Evolutionary conservation across 2,113 vertebrate genomes (phyloP).

Genomic region (Albula glossodonta): DNA sequence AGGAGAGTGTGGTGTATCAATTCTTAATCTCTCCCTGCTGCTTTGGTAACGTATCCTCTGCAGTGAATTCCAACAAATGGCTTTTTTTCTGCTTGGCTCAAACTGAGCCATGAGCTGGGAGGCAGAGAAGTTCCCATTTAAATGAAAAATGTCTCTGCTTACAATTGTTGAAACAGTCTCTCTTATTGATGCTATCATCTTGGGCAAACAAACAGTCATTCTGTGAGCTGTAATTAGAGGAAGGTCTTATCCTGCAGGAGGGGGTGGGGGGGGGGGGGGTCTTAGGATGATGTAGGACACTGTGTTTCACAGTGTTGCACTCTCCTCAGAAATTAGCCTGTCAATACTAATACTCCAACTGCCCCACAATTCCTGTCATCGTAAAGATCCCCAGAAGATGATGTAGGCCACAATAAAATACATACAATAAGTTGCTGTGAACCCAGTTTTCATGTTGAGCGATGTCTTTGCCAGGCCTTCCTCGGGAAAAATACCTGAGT

Average conservation of each 20-base stretch:
- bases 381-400: not conserved
- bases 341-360: not conserved
- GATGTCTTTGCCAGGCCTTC: not conserved
- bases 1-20: conserved; percentile 48
- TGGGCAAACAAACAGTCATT: conserved; percentile 40
- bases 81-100: conserved; percentile 19
- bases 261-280: not conserved
- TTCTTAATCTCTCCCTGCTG: conserved; percentile 62
- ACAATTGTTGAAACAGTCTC: not conserved
- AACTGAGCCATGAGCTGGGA: conserved; percentile 16
- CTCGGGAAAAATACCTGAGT: not conserved
- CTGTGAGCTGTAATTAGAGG: conserved; percentile 40
- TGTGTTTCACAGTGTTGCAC: not conserved
- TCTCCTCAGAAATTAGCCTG: not conserved
- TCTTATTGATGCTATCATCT: not conserved
- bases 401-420: not conserved
- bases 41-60: conserved; percentile 62
- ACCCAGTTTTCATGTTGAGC: not conserved
- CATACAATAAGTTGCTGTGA: not conserved
- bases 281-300: not conserved
- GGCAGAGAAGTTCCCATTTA: conserved; percentile 27
- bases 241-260: not conserved
- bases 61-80: conserved; percentile 71
- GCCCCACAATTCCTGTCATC: not conserved
- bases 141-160: conserved; percentile 36